Base-by-base conservation (phyloP, 2,113 vertebrate species). In the Synchiropus splendidus region DNA sequence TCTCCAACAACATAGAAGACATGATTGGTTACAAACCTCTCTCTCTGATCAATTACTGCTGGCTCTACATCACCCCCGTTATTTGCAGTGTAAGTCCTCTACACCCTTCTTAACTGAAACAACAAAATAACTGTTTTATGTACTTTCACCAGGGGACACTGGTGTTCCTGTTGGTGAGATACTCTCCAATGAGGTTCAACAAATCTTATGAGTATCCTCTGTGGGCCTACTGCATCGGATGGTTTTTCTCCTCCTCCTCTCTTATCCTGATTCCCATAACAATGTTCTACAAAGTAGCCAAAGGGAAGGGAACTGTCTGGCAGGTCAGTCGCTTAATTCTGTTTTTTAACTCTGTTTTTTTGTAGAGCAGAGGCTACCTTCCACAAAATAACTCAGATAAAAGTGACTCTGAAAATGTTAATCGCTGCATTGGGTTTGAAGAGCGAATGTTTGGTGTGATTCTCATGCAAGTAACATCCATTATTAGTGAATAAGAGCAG, bases 11-110 rank as follows among this genome's bases (percentile, higher is more conserved):
- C 70, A 82, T 84, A 30, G 45, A 81, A 31, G 77, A 83, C 58
- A 85, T 84, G 83, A 82, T 83, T 18, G 81, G 81, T 3, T 81
- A 85, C 52, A 72, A 54, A 51, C 81, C 83, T 31, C 13, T 61
- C 5, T 4, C 56, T 2, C n/a, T 78, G 48, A 35, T 85, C 5
- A 85, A 84, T 42, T 83, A 77, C 59, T 75, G 75, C 55, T 84
- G 81, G 81, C 45, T 72, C 32, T 79, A 74, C 37, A 18, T 32
- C 45, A 83, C 71, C 1, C 81, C 83, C 18, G 33, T 65, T 2
- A 18, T 70, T 17, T 81, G 81, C 53, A 49, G 53, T 31, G 83
- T 85, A 69, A 64, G 79, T 52, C n/a, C 42, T 15, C n/a, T 21
- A 14, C 21, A 27, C 4, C 4, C 21, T 27, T 27, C 21, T 27